A percentile compares a stretch with the other conserved stretches of the same genome.
These are phyloP conservation scores for Cremastinae sp. DNA, from an alignment of 2,888 invertebrate genomes.

Conservation along the genomic window DNA sequence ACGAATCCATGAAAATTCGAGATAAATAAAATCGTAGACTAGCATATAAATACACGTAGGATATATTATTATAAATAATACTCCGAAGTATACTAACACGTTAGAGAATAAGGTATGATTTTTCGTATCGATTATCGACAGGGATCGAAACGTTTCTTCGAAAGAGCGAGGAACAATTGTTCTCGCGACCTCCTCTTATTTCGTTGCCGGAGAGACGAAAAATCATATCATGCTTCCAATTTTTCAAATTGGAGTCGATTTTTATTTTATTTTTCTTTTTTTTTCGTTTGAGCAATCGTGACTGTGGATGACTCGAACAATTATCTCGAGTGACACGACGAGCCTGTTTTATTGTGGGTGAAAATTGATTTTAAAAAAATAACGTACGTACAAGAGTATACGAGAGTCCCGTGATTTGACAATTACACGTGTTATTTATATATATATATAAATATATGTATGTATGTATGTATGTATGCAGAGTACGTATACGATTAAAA, in stretches of 20 bases:
- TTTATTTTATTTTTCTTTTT: conserved; percentile 15
- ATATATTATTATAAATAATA: conserved; percentile 75
- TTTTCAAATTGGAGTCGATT: not conserved
- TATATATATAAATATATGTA: conserved; percentile 39
- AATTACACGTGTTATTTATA: conserved; percentile 29
- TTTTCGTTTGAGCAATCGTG: conserved; percentile 18
- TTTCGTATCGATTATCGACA: conserved; percentile 58
- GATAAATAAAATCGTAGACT: conserved; percentile 24
- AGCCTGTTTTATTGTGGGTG: conserved; percentile 20
- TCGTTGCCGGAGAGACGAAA: not conserved
- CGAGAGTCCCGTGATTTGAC: conserved; percentile 52
- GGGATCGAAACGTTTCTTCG: not conserved
- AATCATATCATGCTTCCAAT: not conserved
- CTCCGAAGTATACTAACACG: conserved; percentile 77
- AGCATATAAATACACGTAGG: not conserved
- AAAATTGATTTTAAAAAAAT: conserved; percentile 21
- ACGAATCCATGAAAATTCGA: conserved; percentile 57
- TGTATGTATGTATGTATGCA: conserved; percentile 38
- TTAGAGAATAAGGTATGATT: conserved; percentile 69
- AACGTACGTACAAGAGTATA: conserved; percentile 60
- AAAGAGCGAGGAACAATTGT: not conserved
- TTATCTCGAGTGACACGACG: conserved; percentile 3
- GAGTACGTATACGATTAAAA: conserved; percentile 58
- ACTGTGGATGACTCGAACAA: conserved; percentile 31
- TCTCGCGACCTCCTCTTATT: conserved; percentile 19